These are phyloP conservation scores for Macrocentrus cingulum DNA, from an alignment of 1,140 invertebrate genomes.

Conservation along the genomic window DNA sequence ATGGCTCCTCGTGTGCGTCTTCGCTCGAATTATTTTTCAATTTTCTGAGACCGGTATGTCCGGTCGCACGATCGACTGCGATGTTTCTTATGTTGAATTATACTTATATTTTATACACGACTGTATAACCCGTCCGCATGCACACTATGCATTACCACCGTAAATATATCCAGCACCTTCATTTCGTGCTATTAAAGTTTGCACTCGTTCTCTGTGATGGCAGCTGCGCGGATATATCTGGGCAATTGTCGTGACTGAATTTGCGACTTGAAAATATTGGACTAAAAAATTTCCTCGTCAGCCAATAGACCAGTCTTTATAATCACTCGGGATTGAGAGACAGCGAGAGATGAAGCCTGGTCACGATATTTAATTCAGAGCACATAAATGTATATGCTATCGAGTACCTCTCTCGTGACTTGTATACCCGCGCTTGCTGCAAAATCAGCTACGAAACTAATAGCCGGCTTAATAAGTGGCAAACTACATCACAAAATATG, in stretches of 20 bases:
- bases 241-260: slow-evolving; percentile 22
- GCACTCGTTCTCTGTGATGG: slow-evolving; percentile 11
- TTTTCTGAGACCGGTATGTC: slow-evolving; percentile 26
- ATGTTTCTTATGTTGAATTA: slow-evolving; percentile 15
- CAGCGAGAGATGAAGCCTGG: slow-evolving; percentile 25
- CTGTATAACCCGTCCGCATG: background rate
- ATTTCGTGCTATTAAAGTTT: slow-evolving; percentile 19
- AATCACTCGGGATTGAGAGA: background rate
- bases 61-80: slow-evolving; percentile 28
- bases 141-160: slow-evolving; percentile 10
- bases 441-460: too few relatives aligned
- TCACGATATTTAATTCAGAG: slow-evolving; percentile 34
- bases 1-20: slow-evolving; percentile 27
- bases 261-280: slow-evolving; percentile 6
- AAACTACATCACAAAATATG: too few relatives aligned
- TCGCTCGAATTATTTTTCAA: slow-evolving; percentile 32
- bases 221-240: too few relatives aligned
- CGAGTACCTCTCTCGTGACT: too few relatives aligned
- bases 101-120: slow-evolving; percentile 2
- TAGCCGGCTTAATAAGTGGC: too few relatives aligned
- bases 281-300: slow-evolving; percentile 12
- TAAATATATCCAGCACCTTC: background rate
- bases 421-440: too few relatives aligned
- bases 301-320: background rate
- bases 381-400: too few relatives aligned